phyloP scores from a whole-genome alignment of 2,888 invertebrate species.

The Drosophila affinis region DNA sequence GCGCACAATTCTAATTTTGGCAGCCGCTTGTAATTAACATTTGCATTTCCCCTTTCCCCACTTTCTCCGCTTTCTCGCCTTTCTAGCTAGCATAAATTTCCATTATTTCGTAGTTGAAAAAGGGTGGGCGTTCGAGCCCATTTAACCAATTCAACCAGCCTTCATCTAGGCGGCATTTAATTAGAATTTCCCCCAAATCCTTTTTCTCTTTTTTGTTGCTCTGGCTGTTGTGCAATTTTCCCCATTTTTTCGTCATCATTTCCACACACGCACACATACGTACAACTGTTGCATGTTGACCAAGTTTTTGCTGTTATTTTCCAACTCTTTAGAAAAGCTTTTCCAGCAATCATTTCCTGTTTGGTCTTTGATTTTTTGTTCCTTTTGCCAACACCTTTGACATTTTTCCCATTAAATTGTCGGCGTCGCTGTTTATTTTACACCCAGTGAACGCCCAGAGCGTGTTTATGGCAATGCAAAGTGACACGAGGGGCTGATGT shows the following conservation, averaged over 20 bases:
- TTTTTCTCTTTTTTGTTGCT: slow-evolving; percentile 16
- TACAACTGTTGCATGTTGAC: slow-evolving; percentile 22
- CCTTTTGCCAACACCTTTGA: slow-evolving; percentile 34
- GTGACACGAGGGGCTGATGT: slow-evolving; percentile 16
- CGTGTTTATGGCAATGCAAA: slow-evolving; percentile 24
- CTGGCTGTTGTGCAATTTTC: slow-evolving; percentile 27
- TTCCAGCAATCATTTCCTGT: slow-evolving; percentile 28
- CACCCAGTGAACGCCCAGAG: slow-evolving; percentile 5
- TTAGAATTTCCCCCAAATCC: slow-evolving; percentile 34
- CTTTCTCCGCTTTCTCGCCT: slow-evolving; percentile 34
- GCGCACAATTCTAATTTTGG: slow-evolving; percentile 62
- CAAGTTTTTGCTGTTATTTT: slow-evolving; percentile 34
- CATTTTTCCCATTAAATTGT: slow-evolving; percentile 45
- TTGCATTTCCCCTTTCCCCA: slow-evolving; percentile 52
- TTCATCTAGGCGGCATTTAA: slow-evolving; percentile 33
- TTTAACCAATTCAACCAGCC: slow-evolving; percentile 28
- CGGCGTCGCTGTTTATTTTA: slow-evolving; percentile 27
- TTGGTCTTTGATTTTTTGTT: slow-evolving; percentile 10
- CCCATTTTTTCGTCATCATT: not conserved
- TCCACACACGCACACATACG: slow-evolving; percentile 36
- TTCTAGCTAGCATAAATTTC: slow-evolving; percentile 50
- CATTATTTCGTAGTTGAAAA: slow-evolving; percentile 45
- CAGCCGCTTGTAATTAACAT: slow-evolving; percentile 64
- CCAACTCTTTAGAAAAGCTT: slow-evolving; percentile 32
- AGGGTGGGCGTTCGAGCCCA: slow-evolving; percentile 23